Conservation (phyloP, 2,888 invertebrate genomes). For the Leptopilina myrica region DNA sequence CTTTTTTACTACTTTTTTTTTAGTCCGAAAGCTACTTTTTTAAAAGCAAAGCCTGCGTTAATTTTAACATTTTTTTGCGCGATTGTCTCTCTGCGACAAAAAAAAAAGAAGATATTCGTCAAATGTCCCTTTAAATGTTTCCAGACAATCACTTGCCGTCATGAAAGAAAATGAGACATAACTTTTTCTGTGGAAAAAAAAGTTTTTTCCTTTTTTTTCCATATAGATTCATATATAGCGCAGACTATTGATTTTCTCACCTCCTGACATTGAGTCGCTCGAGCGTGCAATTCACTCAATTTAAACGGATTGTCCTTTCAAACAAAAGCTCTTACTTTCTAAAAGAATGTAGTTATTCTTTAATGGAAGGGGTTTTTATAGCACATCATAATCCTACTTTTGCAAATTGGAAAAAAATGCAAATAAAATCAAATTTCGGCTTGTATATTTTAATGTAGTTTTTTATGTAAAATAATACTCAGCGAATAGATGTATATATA, state of each 20-base stretch:
- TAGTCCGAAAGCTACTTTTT: too few species aligned
- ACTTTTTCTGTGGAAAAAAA: constrained; percentile 18
- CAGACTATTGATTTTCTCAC: constrained; percentile 40
- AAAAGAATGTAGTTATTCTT: constrained; percentile 22
- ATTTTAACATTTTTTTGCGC: too few species aligned
- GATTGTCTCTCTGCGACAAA: not conserved
- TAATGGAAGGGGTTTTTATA: constrained; percentile 22
- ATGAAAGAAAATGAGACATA: constrained; percentile 10
- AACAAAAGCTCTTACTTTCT: constrained; percentile 26
- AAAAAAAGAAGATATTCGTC: not conserved
- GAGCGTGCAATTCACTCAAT: constrained; percentile 35
- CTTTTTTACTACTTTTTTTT: too few species aligned
- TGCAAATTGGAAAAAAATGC: not conserved
- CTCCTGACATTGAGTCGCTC: constrained; percentile 37
- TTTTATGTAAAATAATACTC: not conserved
- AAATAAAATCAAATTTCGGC: not conserved
- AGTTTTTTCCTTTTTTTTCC: not conserved
- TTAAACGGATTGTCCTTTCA: constrained; percentile 26
- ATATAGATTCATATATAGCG: constrained; percentile 11
- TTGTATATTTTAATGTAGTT: not conserved
- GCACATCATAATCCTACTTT: not conserved
- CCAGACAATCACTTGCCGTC: constrained; percentile 2
- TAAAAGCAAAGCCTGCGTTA: too few species aligned
- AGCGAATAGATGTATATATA: too few species aligned
- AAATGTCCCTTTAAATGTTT: constrained; percentile 22